A percentile compares a stretch with the other conserved stretches of the same genome.
phyloP scores from a whole-genome alignment of 2,888 invertebrate species.

The Erebia aethiops region DNA sequence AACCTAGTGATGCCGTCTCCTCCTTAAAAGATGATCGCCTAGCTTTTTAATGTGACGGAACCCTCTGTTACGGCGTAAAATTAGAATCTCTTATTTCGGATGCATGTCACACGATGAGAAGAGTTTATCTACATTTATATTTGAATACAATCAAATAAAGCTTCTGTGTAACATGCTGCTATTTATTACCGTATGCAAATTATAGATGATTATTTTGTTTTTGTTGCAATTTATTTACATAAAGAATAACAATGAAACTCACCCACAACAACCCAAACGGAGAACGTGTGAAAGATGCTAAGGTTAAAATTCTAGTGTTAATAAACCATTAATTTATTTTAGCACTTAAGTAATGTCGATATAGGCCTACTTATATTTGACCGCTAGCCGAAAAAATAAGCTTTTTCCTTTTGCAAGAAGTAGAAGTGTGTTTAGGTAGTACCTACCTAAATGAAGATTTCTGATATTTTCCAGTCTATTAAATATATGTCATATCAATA shows the following conservation, averaged over 20 bases:
- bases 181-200: neutral
- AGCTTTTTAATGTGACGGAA: conserved; percentile 37
- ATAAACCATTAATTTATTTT: conserved; percentile 21
- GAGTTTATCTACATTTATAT: conserved; percentile 77
- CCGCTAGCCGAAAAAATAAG: neutral
- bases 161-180: conserved; percentile 55
- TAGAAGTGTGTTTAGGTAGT: no score
- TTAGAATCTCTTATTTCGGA: conserved; percentile 66
- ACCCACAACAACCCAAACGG: neutral
- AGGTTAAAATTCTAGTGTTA: conserved; percentile 1
- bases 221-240: neutral
- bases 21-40: neutral
- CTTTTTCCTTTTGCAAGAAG: neutral
- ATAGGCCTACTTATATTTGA: conserved; percentile 12
- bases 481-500: no score
- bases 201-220: no score
- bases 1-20: no score
- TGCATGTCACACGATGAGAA: conserved; percentile 68
- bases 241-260: neutral
- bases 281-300: conserved; percentile 2
- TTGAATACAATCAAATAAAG: conserved; percentile 56
- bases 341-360: conserved; percentile 21
- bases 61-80: conserved; percentile 76
- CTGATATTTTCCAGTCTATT: no score
- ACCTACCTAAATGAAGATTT: no score